phyloP scores from a whole-genome alignment of 2,888 invertebrate genomes.

The Keiferia lycopersicella region DNA sequence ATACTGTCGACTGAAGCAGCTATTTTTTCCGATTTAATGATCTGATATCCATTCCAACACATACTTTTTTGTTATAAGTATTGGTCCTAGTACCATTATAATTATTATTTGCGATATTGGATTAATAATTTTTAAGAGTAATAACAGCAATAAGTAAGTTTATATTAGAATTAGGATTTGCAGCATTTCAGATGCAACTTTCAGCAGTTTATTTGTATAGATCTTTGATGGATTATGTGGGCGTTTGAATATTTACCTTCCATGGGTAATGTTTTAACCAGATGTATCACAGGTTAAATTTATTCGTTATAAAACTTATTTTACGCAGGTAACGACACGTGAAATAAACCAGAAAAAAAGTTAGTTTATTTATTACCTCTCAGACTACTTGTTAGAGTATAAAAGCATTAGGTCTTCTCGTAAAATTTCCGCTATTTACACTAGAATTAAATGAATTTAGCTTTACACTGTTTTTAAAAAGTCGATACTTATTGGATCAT shows the following conservation, averaged over 20 bases:
- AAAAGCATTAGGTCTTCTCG: not conserved
- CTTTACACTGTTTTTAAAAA: too few relatives aligned
- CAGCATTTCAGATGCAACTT: not conserved
- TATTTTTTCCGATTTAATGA: too few relatives aligned
- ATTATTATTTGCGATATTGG: too few relatives aligned
- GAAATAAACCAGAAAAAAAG: not conserved
- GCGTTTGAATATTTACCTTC: conserved; percentile 3
- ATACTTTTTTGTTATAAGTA: too few relatives aligned
- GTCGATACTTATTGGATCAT: too few relatives aligned
- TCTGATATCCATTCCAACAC: too few relatives aligned
- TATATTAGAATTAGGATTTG: not conserved
- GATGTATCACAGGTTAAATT: not conserved
- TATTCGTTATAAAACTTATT: not conserved
- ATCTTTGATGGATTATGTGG: conserved; percentile 4
- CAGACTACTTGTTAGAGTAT: not conserved
- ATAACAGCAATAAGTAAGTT: too few relatives aligned
- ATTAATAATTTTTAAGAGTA: too few relatives aligned
- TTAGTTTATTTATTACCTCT: not conserved
- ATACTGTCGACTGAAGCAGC: too few relatives aligned
- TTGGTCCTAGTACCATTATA: too few relatives aligned
- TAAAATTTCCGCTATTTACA: not conserved
- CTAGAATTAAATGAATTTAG: too few relatives aligned
- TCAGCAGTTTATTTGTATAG: not conserved
- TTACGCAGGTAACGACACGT: not conserved
- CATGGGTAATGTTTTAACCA: not conserved